Base-by-base conservation (phyloP, 2,113 vertebrate species). In the Callopanchax toddi region DNA sequence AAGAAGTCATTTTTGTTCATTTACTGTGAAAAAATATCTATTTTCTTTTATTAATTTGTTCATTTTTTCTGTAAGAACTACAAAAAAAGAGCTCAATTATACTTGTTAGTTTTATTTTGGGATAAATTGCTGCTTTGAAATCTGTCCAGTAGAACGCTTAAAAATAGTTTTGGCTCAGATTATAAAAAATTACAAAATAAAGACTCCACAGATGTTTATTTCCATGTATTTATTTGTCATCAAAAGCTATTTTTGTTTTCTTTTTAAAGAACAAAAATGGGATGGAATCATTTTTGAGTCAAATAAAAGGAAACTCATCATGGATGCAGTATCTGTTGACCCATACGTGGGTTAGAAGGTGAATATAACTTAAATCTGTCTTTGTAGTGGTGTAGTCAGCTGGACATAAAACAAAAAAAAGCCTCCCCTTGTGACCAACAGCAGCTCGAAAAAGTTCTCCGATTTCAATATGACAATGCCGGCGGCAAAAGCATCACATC, bases 401-500 rank as follows among this genome's bases (percentile, higher is more conserved):
- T 83, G 66, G 46, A 80, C 46, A 75, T 74, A 39, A 6, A 21
- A 37, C 48, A 20, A 11, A 23, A 53, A 51, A 13, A 20, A 11
- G 29, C 42, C 74, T 42, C 25, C 82, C 76, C 77, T 65, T 32
- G 86, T 78, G 80, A 74, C 79, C 26, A 1, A 55, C 64, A 60
- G 40, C 8, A 20, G 49, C 60, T 34, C 39, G 55, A 40, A 78
- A 78, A 58, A 81, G 70, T 74, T 70, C 74, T 81, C 49, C 70
- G 67, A 88, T 91, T 91, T 85, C 79, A 86, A 83, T 84, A 88
- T 91, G 88, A 91, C 90, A 91, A 81, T 88, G 90, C 87, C 88
- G 39, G 37, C 71, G 88, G 89, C 87, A 90, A 90, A 85, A 90
- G 86, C 87, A 79, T 82, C 72, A 49, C 74, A 79, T 86, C 80